phyloP scores from a whole-genome alignment of 2,113 vertebrate species.

The Pterocles burchelli region DNA sequence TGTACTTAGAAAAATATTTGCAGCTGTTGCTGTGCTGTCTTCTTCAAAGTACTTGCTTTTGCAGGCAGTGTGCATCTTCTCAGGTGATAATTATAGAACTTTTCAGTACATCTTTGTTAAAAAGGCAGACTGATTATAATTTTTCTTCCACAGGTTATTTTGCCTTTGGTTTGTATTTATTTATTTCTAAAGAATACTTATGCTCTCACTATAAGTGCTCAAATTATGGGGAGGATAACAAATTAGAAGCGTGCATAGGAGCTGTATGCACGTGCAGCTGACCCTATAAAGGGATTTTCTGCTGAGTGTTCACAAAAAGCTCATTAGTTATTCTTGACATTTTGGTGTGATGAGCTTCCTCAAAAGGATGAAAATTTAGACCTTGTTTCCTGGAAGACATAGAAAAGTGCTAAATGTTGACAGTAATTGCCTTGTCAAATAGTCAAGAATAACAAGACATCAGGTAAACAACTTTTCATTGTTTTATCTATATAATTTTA shows the following conservation, averaged over 20 bases:
- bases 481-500: neutral
- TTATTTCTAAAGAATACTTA: neutral
- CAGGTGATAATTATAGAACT: neutral
- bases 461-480: neutral
- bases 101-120: neutral
- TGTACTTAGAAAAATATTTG: neutral
- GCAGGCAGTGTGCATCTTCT: neutral
- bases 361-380: constrained; percentile 8
- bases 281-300: neutral
- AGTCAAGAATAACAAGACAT: neutral
- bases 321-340: neutral
- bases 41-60: neutral
- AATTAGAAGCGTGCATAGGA: neutral
- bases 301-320: neutral
- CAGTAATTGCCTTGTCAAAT: constrained; percentile 12
- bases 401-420: neutral
- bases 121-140: neutral
- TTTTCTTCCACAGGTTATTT: neutral
- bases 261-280: neutral
- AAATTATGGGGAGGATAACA: neutral
- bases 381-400: neutral
- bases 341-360: neutral
- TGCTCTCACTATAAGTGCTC: neutral
- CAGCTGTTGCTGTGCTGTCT: neutral
- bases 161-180: neutral